A percentile compares a stretch with the other conserved stretches of the same genome.
phyloP scores from a whole-genome alignment of 2,113 vertebrate species.

The Lepus americanus region DNA sequence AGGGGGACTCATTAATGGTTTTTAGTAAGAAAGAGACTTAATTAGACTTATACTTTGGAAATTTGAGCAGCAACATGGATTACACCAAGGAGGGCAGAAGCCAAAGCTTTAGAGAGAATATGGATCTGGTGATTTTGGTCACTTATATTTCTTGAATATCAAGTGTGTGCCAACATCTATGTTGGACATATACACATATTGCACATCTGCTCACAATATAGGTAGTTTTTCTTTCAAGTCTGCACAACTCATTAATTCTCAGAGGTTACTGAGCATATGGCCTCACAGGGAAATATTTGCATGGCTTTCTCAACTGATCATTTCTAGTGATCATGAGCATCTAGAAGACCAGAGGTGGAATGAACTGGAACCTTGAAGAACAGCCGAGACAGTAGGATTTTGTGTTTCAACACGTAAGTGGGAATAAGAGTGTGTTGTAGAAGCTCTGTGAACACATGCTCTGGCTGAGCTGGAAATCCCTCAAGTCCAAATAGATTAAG shows the following conservation, averaged over 20 bases:
- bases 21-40: not conserved
- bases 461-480: not conserved
- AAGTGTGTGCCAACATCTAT: not conserved
- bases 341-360: not conserved
- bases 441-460: not conserved
- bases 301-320: not conserved
- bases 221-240: slow-evolving; percentile 9
- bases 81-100: not conserved
- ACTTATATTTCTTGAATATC: not conserved
- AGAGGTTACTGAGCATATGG: not conserved
- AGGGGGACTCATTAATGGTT: not conserved
- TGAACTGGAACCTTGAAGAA: not conserved
- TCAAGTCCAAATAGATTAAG: not conserved
- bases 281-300: fast-evolving
- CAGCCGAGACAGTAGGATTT: not conserved
- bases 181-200: not conserved
- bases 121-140: not conserved
- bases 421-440: not conserved
- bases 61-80: not conserved
- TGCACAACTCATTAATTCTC: not conserved
- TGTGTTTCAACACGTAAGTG: not conserved
- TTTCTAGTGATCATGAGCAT: not conserved
- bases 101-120: not conserved
- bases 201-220: not conserved
- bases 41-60: not conserved